Percentiles rank a stretch among this genome's conserved stretches.
phyloP scores from a whole-genome alignment of 2,888 invertebrate genomes.

The Agonopterix alstromeriana region DNA sequence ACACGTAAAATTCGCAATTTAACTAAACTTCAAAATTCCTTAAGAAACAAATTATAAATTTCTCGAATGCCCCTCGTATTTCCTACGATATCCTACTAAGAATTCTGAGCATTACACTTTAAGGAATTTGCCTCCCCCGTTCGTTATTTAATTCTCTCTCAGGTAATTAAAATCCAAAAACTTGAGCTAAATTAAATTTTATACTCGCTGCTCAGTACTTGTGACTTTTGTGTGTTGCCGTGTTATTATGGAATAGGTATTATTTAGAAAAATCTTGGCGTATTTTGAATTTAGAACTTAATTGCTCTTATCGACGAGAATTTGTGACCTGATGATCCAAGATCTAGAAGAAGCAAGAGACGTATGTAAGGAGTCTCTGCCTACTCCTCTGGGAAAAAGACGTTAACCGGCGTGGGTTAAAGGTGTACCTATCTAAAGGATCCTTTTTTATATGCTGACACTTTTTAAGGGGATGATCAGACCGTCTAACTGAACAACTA shows the following conservation, averaged over 20 bases:
- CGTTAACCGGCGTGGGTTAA: too few relatives aligned
- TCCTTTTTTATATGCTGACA: too few relatives aligned
- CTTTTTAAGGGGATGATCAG: too few relatives aligned
- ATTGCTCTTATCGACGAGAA: too few relatives aligned
- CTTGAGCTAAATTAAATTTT: slow-evolving; percentile 72
- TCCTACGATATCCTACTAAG: slow-evolving; percentile 5
- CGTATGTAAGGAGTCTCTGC: too few relatives aligned
- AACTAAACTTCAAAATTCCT: slow-evolving; percentile 10
- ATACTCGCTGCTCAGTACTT: slow-evolving; percentile 26
- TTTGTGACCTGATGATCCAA: too few relatives aligned
- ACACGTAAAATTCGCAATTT: slow-evolving; percentile 1
- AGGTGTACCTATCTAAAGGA: too few relatives aligned
- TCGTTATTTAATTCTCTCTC: slow-evolving; percentile 69
- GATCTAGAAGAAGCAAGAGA: too few relatives aligned
- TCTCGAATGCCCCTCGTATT: slow-evolving; percentile 1
- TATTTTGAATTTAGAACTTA: too few relatives aligned
- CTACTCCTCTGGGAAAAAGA: too few relatives aligned
- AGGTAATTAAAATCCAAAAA: slow-evolving; percentile 76
- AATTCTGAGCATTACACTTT: slow-evolving; percentile 13
- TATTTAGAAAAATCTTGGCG: too few relatives aligned
- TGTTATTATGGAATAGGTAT: not conserved
- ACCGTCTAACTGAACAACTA: too few relatives aligned
- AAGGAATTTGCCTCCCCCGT: slow-evolving; percentile 24
- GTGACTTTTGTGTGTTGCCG: not conserved
- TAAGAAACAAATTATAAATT: slow-evolving; percentile 14